Evolutionary conservation across 2,113 vertebrate genomes (phyloP), one percentile per base, ranked within the genome.

Genomic region (Cervus canadensis): DNA sequence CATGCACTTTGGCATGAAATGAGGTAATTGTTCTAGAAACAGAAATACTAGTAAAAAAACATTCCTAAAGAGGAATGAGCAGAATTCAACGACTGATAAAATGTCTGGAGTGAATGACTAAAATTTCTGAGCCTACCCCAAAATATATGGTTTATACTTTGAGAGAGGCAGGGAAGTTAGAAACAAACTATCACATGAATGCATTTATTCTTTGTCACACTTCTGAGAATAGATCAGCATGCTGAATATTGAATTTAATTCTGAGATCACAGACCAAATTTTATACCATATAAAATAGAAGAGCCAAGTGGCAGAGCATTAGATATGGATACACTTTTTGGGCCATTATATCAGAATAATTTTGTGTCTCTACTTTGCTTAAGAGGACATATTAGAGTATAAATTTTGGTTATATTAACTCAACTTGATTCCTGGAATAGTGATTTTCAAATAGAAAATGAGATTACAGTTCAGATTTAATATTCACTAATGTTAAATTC

Each of bases 361-460:
- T 97, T 87, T 96, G n/a, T 74, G 83, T 95, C 14, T 82, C 28
- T 3, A n/a, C 7, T 95, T 78, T 87, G 33, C 43, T 71, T 86
- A 92, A 59, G 59, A 16, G 7, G 11, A 50, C 89, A 74, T 48
- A 86, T 76, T 78, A 94, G 54, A 59, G 13, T 40, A 96, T 45
- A 78, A 71, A 71, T 97, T 93, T 95, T 48, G 88, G 25, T 78
- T 94, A 78, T 52, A 88, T 86, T 94, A 81, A 54, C n/a, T 83
- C 15, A 78, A 50, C 21, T 86, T 97, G 89, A 79, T 96, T 89
- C 36, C 11, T 93, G 21, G 17, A 11, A 64, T 21, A 82, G 26
- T 85, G 45, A 89, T 93, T 89, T 97, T 97, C 78, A 96, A 87
- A 91, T 17, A 95, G 71, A 78, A 95, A 95, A 43, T 30, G 76